phyloP scores from a whole-genome alignment of 2,888 invertebrate species.

The Seladonia tumulorum region DNA sequence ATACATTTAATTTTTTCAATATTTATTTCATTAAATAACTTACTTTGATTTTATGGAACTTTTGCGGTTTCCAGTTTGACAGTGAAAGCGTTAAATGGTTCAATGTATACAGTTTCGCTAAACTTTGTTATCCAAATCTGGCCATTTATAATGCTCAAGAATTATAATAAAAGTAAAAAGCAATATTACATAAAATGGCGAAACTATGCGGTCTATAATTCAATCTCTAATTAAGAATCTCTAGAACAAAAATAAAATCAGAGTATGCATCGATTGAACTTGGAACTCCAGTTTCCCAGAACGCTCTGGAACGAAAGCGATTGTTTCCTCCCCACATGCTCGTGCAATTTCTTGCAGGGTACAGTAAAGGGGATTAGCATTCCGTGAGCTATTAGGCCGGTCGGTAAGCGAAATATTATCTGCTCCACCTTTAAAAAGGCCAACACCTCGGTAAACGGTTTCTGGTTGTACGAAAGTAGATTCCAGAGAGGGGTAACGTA shows the following conservation, averaged over 20 bases:
- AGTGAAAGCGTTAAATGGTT: too few species aligned
- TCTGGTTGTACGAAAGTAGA: constrained; percentile 42
- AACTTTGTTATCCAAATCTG: too few species aligned
- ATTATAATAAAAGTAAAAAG: neutral
- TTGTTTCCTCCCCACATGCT: neutral
- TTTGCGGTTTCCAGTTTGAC: too few species aligned
- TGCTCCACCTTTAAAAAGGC: constrained; percentile 5
- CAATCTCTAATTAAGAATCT: neutral
- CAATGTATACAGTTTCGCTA: too few species aligned
- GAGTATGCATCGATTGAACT: neutral
- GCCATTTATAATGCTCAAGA: too few species aligned
- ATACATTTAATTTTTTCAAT: too few species aligned
- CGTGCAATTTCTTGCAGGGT: neutral
- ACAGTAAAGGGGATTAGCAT: constrained; percentile 14
- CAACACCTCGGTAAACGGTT: constrained; percentile 35
- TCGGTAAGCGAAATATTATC: constrained; percentile 26
- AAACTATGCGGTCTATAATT: neutral
- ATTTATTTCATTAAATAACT: too few species aligned
- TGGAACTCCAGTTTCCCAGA: neutral
- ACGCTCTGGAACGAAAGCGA: neutral
- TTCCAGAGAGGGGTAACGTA: constrained; percentile 47
- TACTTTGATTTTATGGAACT: too few species aligned
- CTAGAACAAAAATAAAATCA: neutral
- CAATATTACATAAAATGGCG: neutral
- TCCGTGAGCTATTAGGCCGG: neutral